Base-by-base conservation (phyloP, 2,888 invertebrate genomes). In the Onthophagus sagittarius region DNA sequence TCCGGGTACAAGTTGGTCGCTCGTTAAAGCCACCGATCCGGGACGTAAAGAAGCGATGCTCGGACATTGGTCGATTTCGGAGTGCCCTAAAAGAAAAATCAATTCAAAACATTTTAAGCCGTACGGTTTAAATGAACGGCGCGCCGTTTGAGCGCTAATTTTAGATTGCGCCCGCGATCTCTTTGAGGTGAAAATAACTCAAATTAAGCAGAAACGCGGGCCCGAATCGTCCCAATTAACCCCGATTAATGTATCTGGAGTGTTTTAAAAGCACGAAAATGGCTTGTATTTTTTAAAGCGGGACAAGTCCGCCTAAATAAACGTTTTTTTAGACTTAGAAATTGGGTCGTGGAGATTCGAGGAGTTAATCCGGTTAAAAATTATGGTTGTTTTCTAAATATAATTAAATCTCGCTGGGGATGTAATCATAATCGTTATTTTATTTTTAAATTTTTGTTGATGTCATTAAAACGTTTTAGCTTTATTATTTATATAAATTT, bases 1-100 rank as follows among this genome's bases (percentile, higher is more conserved):
- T 39, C 94, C 94, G 3, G 94, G 92, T 75, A 92, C 90, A 77
- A 95, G 85, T 62, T 92, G 90, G 84, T 95, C 94, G n/a, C 92
- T 91, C 79, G 90, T 90, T 79, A 89, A 88, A 53, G 92, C 93
- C 23, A 91, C 89, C 0, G 92, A 91, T 76, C 92, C 92, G 23
- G 92, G 90, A 62, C 91, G 86, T 79, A 93, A 88, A 76, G 90
- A 90, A 75, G 91, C 89, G 76, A 93, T 89, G 73, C 90, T 89
- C 6, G 93, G 91, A 78, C 90, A 88, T 75, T 88, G 86, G 76
- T 90, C 91, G 73, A 91, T 89, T 81, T 93, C 93, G 39, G 90
- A 89, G 39, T 91, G 91, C 82, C 92, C 93, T 90, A 86, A 1
- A 82, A 81, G 73, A 72, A 71, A 13, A 71, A 71, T 23, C 23